Evolutionary conservation across 1,140 invertebrate genomes (phyloP).

Genomic region (Parasteatoda tepidariorum): DNA sequence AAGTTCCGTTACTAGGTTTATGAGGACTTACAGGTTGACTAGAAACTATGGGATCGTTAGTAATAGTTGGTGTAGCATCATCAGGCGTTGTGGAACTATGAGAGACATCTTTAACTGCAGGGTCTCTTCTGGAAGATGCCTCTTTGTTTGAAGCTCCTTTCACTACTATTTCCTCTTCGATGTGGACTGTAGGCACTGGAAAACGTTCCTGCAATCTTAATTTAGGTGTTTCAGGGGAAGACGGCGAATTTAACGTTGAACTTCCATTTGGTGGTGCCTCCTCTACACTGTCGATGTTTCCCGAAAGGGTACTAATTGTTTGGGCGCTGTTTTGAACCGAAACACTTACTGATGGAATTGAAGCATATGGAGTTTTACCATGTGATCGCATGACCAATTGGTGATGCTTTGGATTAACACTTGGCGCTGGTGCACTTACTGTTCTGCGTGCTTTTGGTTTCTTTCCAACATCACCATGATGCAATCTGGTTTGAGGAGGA

Average conservation of each 20-base stretch:
- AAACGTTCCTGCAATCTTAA: slow-evolving; percentile 28
- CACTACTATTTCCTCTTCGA: slow-evolving; percentile 39
- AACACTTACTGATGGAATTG: slow-evolving; percentile 56
- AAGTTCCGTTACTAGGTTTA: slow-evolving; percentile 54
- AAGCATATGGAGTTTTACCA: slow-evolving; percentile 37
- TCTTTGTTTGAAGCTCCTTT: not conserved
- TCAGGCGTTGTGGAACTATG: slow-evolving; percentile 21
- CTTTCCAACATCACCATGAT: slow-evolving; percentile 8
- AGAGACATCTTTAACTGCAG: not conserved
- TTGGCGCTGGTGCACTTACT: slow-evolving; percentile 56
- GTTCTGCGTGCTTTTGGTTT: slow-evolving; percentile 56
- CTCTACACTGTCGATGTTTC: slow-evolving; percentile 28
- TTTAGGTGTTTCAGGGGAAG: slow-evolving; percentile 53
- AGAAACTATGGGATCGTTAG: not conserved
- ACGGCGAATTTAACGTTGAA: slow-evolving; percentile 46
- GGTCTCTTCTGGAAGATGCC: slow-evolving; percentile 8
- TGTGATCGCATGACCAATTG: slow-evolving; percentile 13
- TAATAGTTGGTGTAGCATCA: slow-evolving; percentile 7
- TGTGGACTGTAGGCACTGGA: slow-evolving; percentile 57
- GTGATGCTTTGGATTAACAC: slow-evolving; percentile 26
- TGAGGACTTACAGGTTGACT: slow-evolving; percentile 37
- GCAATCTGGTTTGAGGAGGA: slow-evolving; percentile 1
- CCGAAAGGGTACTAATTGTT: slow-evolving; percentile 17
- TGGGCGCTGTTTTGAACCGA: slow-evolving; percentile 27
- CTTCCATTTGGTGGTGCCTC: slow-evolving; percentile 12